Evolutionary conservation across 2,113 vertebrate species (phyloP), one percentile per base, ranked within the genome.

Genomic region (Labeo catla): DNA sequence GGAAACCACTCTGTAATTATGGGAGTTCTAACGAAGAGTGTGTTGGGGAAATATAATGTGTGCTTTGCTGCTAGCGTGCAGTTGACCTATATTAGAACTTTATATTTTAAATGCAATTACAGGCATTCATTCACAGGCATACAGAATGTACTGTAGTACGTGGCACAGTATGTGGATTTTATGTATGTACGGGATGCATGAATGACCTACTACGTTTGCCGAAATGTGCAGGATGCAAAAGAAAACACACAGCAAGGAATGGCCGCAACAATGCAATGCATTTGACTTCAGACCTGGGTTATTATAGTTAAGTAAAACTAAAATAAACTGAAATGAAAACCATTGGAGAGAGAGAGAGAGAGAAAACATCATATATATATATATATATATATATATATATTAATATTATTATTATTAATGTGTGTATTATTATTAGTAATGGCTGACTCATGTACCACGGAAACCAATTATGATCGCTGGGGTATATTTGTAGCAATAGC

Each of bases 1-100:
- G 28, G 47, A 82, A 68, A 54, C 6, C 45, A 54, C 81, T 80
- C 61, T 61, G 52, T 86, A 82, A 86, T 80, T 73, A 86, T 36
- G 23, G 28, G 63, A 23, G 36, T 15, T 68, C 47, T 82, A 52
- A 82, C 47, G 2, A 52, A 52, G 47, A n/a, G 63, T 68, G 4
- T 70, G 81, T 68, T 68, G 28, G 47, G 63, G 15, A 36, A 68
- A 82, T 82, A 82, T 81, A 23, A 81, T 52, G 63, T 82, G 5
- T n/a, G 45, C 23, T 50, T 82, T 36, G 45, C 61, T 68, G 63
- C 80, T 52, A 50, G 23, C 16, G 28, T 49, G 63, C 12, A 9
- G 1, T 82, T 82, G 63, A 70, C 28, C 81, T 49, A 66, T 65
- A 19, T 66, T 81, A 66, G 43, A 81, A 66, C 79, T 65, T 50